phyloP scores from a whole-genome alignment of 2,888 invertebrate species.

The Geophilus truncorum region DNA sequence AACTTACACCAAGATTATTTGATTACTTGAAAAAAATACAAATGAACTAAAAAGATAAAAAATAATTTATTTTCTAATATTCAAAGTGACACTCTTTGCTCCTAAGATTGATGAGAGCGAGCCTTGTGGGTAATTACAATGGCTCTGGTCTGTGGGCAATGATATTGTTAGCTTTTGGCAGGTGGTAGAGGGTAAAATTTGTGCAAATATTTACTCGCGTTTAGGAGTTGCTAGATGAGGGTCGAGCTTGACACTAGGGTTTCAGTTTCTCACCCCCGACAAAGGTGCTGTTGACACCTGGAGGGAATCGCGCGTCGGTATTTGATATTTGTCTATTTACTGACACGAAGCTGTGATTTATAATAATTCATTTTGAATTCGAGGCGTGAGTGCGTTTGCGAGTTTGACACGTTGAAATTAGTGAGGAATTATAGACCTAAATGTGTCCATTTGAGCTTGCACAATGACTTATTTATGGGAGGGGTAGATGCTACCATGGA shows the following conservation, averaged over 20 bases:
- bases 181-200: not conserved
- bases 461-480: slow-evolving; percentile 8
- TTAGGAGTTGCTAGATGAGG: slow-evolving; percentile 5
- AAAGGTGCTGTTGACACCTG: slow-evolving; percentile 11
- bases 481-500: not conserved
- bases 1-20: not conserved
- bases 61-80: not conserved
- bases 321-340: not conserved
- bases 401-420: not conserved
- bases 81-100: not conserved
- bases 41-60: not conserved
- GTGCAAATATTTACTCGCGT: slow-evolving; percentile 6
- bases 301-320: not conserved
- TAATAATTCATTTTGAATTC: not conserved
- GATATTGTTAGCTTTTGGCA: slow-evolving; percentile 22
- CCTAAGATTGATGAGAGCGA: not conserved
- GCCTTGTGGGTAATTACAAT: not conserved
- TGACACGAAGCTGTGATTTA: not conserved
- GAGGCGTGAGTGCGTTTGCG: not conserved
- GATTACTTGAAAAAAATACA: not conserved
- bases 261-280: slow-evolving; percentile 10
- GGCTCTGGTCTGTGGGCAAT: not conserved
- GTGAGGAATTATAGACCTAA: not conserved
- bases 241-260: slow-evolving; percentile 6
- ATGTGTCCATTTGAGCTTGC: not conserved